These are phyloP conservation scores for Aptenodytes forsteri DNA, from an alignment of 2,113 vertebrate genomes.

Conservation along the genomic window DNA sequence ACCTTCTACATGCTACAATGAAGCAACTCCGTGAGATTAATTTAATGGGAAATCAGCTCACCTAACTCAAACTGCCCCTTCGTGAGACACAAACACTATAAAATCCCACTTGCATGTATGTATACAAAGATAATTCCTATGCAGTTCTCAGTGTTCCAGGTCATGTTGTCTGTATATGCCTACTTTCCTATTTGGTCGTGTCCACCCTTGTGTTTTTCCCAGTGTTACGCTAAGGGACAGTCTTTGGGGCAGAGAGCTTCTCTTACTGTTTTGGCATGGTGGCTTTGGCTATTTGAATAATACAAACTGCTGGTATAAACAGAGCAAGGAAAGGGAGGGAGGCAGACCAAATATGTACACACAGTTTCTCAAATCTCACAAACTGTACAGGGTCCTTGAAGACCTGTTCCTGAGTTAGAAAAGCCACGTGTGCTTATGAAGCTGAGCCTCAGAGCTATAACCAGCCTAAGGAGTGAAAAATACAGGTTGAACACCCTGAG, in stretches of 20 bases:
- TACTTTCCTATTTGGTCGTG: background rate
- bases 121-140: background rate
- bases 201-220: background rate
- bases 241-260: background rate
- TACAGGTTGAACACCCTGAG: background rate
- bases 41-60: background rate
- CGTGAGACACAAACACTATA: background rate
- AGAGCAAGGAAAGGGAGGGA: background rate
- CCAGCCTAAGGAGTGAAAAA: background rate
- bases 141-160: background rate
- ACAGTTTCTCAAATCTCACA: background rate
- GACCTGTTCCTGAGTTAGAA: background rate
- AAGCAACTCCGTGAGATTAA: background rate
- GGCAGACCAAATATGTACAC: background rate
- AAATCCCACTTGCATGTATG: background rate
- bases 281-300: background rate
- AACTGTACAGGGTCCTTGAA: background rate
- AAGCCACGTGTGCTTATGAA: background rate
- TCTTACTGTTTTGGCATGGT: background rate
- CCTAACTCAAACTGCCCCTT: background rate
- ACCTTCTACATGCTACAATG: background rate
- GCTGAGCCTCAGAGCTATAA: background rate
- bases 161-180: accelerated
- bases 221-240: background rate
- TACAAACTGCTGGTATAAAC: background rate